A percentile compares a stretch with the other conserved stretches of the same genome.
Conservation (phyloP, 2,113 vertebrate species). For the Seriola aureovittata region DNA sequence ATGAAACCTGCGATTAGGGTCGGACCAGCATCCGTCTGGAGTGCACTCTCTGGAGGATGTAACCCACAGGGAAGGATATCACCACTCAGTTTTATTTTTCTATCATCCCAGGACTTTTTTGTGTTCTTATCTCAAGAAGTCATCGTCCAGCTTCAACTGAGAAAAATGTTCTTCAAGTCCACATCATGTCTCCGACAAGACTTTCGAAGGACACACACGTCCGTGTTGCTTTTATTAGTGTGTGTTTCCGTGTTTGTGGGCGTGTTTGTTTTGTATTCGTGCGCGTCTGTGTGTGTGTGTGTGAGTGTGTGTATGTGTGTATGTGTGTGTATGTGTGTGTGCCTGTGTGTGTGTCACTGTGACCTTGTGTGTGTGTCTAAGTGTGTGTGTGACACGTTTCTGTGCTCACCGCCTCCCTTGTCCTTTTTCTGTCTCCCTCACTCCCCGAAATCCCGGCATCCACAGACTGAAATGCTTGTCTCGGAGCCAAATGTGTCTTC, state of each 20-base stretch:
- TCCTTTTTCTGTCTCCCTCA: slow-evolving; percentile 30
- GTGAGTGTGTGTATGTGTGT: slow-evolving; percentile 69
- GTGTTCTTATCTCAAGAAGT: slow-evolving; percentile 45
- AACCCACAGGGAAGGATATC: slow-evolving; percentile 53
- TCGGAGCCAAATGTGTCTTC: slow-evolving; percentile 69
- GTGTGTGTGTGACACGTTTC: slow-evolving; percentile 62
- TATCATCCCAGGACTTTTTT: slow-evolving; percentile 63
- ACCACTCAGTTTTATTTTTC: slow-evolving; percentile 77
- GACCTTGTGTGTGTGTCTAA: slow-evolving; percentile 13
- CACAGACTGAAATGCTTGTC: slow-evolving; percentile 53
- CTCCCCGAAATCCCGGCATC: slow-evolving; percentile 20
- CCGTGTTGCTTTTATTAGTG: slow-evolving; percentile 77
- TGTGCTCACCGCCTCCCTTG: slow-evolving; percentile 43
- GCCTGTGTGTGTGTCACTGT: slow-evolving; percentile 55
- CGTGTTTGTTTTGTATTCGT: slow-evolving; percentile 81
- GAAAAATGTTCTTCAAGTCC: slow-evolving; percentile 34
- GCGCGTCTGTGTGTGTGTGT: slow-evolving; percentile 51
- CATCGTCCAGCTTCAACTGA: slow-evolving; percentile 47
- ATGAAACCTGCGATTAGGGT: slow-evolving; percentile 39
- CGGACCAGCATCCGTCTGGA: slow-evolving; percentile 68
- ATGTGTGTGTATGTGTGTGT: slow-evolving; percentile 31
- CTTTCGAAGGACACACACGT: slow-evolving; percentile 74
- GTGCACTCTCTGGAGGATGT: slow-evolving; percentile 55
- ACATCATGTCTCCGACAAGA: slow-evolving; percentile 63
- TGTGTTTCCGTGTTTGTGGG: slow-evolving; percentile 81